phyloP scores from a whole-genome alignment of 1,140 invertebrate species.

The Pseudomyrmex dendroicus region DNA sequence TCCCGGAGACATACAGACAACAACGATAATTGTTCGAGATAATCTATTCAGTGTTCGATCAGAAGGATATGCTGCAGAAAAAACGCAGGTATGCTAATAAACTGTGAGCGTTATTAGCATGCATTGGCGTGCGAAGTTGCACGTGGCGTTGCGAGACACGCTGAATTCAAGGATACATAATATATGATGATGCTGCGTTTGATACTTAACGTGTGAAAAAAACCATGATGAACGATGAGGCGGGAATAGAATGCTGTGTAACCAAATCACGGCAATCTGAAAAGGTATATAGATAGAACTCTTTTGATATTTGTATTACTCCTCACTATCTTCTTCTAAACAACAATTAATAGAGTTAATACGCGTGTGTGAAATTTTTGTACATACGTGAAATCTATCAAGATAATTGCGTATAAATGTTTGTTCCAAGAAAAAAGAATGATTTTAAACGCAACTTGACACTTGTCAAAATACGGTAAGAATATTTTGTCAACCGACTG shows the following conservation, averaged over 20 bases:
- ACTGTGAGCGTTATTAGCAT: constrained; percentile 3
- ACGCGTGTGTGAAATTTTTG: too few relatives aligned
- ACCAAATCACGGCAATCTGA: neutral
- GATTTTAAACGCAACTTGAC: too few relatives aligned
- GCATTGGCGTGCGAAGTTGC: neutral
- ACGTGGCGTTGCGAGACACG: constrained; percentile 20
- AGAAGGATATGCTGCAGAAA: constrained; percentile 32
- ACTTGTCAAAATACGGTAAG: too few relatives aligned
- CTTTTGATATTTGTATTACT: neutral
- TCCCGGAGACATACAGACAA: neutral
- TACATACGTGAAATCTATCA: neutral
- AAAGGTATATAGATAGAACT: neutral
- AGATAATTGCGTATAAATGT: neutral
- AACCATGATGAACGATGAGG: constrained; percentile 30
- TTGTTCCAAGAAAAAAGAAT: neutral
- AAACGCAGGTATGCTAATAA: constrained; percentile 41
- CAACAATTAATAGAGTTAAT: neutral
- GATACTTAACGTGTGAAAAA: constrained; percentile 16
- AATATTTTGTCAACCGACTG: too few relatives aligned
- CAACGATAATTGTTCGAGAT: neutral
- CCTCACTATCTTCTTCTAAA: neutral
- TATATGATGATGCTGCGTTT: constrained; percentile 10
- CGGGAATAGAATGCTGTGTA: neutral
- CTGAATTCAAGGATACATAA: constrained; percentile 42
- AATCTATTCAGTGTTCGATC: constrained; percentile 45